A percentile compares a stretch with the other conserved stretches of the same genome.
phyloP scores from a whole-genome alignment of 2,797 vertebrate species.

The Ambastaia sidthimunki region DNA sequence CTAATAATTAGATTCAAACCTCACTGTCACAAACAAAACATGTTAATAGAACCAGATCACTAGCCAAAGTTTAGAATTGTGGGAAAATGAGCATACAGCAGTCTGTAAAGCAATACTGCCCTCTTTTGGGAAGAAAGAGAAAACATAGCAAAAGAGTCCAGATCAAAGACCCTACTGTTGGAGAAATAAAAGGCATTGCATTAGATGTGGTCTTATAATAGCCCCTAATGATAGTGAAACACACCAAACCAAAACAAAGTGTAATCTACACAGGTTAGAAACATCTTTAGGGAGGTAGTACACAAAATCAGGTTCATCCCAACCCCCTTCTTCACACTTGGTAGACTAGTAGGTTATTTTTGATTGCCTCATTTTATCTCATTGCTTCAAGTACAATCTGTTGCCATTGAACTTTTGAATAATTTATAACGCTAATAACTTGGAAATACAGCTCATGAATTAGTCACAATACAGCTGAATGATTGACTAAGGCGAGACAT shows the following conservation, averaged over 20 bases:
- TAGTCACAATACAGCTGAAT: conserved; percentile 46
- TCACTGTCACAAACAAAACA: background rate
- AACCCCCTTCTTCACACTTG: background rate
- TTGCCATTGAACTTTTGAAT: background rate
- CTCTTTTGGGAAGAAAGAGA: conserved; percentile 51
- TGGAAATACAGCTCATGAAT: conserved; percentile 32
- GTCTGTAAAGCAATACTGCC: conserved; percentile 51
- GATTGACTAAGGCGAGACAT: conserved; percentile 44
- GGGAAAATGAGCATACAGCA: background rate
- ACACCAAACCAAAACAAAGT: conserved; percentile 15
- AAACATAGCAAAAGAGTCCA: background rate
- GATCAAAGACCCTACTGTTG: background rate
- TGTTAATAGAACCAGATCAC: background rate
- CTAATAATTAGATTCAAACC: background rate
- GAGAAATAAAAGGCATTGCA: conserved; percentile 27
- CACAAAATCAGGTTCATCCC: background rate
- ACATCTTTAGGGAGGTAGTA: conserved; percentile 26
- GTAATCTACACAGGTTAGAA: conserved; percentile 56
- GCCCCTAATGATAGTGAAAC: conserved; percentile 26
- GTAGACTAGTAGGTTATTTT: background rate
- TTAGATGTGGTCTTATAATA: conserved; percentile 32
- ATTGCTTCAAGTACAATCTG: background rate
- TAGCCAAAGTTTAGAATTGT: conserved; percentile 17
- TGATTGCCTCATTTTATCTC: background rate
- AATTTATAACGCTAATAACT: conserved; percentile 49